Percentiles rank a stretch among this genome's conserved stretches.
Conservation (phyloP, 2,113 vertebrate genomes). For the Labrus mixtus region DNA sequence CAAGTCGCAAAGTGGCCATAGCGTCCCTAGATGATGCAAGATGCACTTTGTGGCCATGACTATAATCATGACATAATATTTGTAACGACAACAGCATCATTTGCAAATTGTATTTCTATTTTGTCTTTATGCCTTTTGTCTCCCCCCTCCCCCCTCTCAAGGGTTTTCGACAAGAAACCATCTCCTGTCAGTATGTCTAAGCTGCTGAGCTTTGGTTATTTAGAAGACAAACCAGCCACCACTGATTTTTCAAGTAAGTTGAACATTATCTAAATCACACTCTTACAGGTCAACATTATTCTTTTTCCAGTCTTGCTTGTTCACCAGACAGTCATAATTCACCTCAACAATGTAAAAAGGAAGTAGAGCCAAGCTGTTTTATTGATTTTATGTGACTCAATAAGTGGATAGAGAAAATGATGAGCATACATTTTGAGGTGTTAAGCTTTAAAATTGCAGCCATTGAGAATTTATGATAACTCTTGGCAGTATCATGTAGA, state of each 20-base stretch:
- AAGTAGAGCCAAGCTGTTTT: constrained; percentile 22
- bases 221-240: constrained; percentile 49
- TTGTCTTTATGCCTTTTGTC: not conserved
- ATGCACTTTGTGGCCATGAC: constrained; percentile 1
- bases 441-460: constrained; percentile 13
- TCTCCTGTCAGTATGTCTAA: constrained; percentile 80
- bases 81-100: not conserved
- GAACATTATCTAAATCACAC: not conserved
- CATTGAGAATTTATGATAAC: not conserved
- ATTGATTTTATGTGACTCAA: constrained; percentile 25
- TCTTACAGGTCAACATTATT: not conserved
- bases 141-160: constrained; percentile 23
- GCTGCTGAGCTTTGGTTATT: constrained; percentile 82
- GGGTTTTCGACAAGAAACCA: constrained; percentile 71
- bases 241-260: constrained; percentile 59
- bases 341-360: constrained; percentile 1
- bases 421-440: not conserved
- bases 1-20: not conserved
- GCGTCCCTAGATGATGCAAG: not conserved
- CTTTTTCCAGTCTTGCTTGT: not conserved
- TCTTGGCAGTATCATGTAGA: not conserved
- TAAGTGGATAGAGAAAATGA: constrained; percentile 10
- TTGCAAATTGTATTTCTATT: constrained; percentile 1
- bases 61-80: not conserved
- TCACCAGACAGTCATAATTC: constrained; percentile 8